phyloP scores from a whole-genome alignment of 2,797 vertebrate species.

The Chiloscyllium punctatum region DNA sequence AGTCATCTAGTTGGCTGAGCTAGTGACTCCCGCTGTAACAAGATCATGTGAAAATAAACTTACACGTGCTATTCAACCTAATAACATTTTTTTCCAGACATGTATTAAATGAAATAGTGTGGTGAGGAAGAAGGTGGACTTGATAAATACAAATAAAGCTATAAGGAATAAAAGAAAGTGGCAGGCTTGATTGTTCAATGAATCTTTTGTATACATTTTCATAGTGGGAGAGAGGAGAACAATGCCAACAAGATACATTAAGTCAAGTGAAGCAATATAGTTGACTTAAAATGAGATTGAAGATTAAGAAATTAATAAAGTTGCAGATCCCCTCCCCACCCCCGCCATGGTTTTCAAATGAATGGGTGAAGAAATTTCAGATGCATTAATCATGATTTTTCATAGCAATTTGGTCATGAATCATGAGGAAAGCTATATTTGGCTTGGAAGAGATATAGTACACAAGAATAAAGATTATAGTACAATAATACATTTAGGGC shows the following conservation, averaged over 20 bases:
- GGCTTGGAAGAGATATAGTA: neutral
- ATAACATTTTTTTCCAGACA: no score
- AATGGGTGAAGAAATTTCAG: neutral
- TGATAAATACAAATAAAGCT: neutral
- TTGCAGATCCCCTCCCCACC: neutral
- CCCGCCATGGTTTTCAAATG: neutral
- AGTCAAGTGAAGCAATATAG: neutral
- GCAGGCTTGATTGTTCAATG: neutral
- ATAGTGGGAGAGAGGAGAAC: neutral
- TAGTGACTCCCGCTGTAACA: no score
- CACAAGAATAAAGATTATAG: neutral
- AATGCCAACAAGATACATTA: neutral
- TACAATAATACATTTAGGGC: neutral
- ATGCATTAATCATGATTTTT: neutral
- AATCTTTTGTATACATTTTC: neutral
- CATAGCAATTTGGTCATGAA: neutral
- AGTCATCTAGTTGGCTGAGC: no score
- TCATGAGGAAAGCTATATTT: neutral
- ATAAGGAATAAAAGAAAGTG: neutral
- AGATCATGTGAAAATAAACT: no score
- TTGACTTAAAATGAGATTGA: neutral
- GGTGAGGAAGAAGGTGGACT: neutral
- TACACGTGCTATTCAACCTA: no score
- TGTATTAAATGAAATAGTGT: no score
- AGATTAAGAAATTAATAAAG: neutral